Base-by-base conservation (phyloP, 2,888 invertebrate genomes). In the Doris montereyensis region DNA sequence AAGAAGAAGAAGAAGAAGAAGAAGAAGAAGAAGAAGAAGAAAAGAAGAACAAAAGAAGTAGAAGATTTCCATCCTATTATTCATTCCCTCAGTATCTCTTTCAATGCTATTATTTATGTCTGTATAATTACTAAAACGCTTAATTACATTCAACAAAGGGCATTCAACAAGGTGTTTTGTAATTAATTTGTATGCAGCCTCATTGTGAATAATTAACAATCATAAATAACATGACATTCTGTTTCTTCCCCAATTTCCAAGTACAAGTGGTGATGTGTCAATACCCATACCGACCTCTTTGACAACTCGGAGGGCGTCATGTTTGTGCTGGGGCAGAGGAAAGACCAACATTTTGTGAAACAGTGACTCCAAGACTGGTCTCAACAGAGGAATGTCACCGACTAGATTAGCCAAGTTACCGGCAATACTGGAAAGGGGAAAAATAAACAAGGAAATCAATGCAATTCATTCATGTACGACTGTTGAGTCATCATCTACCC, bases 341-440 rank as follows among this genome's bases (percentile, higher is more conserved):
- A 97, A 95, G 0, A 97, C 93, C 2, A 97, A 92, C 95, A 97
- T 97, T 78, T 97, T 94, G 91, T 98, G 97, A 89, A 97, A 97
- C 0, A 98, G 93, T 0, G 97, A 97, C 90, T 97, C 97, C 67
- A 98, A 92, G 62, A 97, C 97, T 8, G 97, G 97, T 17, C 97
- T 93, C 70, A 98, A 85, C 0, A 91, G 90, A 0, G 96, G 94
- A 30, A 96, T 95, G 57, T 95, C 95, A 0, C 97, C 98, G 0
- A 97, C 96, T 58, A 97, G 92, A 17, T 97, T 94, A 0, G 97
- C 95, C 77, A 98, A 92, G 89, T 97, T 96, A 77, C 96, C 96
- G 8, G 96, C 96, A 87, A 98, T 97, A 89, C 96, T 96, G 88
- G 21, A 90, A 91, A 70, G 17, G n/a, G 1, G 1, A 1, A 70